Percentiles rank a stretch among this genome's conserved stretches.
Evolutionary conservation across 1,140 invertebrate genomes (phyloP).

Genomic region (Laupala kohalensis): DNA sequence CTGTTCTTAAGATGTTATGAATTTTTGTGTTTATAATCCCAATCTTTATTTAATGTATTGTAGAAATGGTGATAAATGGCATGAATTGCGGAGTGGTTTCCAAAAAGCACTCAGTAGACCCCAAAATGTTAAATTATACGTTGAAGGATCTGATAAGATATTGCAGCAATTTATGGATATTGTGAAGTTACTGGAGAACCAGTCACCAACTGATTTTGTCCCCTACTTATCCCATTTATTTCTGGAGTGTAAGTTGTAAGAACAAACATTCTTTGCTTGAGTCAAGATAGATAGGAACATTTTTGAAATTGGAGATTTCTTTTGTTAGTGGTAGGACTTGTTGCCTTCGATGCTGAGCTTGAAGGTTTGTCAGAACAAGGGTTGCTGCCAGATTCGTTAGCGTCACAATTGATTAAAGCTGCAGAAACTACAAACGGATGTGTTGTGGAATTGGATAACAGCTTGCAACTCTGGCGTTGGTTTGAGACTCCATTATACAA

Average conservation of each 20-base stretch:
- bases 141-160: constrained; percentile 45
- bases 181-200: constrained; percentile 17
- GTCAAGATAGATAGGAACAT: too few species aligned
- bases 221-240: constrained; percentile 56
- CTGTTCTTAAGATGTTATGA: not conserved
- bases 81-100: constrained; percentile 57
- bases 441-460: constrained; percentile 63
- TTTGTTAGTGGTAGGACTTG: constrained; percentile 50
- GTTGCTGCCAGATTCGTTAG: constrained; percentile 35
- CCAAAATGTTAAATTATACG: constrained; percentile 48
- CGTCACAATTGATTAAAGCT: constrained; percentile 53
- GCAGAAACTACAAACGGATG: constrained; percentile 55
- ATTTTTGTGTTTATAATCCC: not conserved
- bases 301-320: not conserved
- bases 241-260: constrained; percentile 53
- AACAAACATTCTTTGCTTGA: not conserved
- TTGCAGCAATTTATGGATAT: constrained; percentile 48
- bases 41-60: constrained; percentile 18
- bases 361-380: constrained; percentile 28
- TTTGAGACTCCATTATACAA: constrained; percentile 60
- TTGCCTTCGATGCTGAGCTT: constrained; percentile 51
- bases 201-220: constrained; percentile 43
- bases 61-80: constrained; percentile 78
- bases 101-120: constrained; percentile 66
- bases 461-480: constrained; percentile 53